Evolutionary conservation across 2,113 vertebrate species (phyloP).

Genomic region (Myotis davidii): DNA sequence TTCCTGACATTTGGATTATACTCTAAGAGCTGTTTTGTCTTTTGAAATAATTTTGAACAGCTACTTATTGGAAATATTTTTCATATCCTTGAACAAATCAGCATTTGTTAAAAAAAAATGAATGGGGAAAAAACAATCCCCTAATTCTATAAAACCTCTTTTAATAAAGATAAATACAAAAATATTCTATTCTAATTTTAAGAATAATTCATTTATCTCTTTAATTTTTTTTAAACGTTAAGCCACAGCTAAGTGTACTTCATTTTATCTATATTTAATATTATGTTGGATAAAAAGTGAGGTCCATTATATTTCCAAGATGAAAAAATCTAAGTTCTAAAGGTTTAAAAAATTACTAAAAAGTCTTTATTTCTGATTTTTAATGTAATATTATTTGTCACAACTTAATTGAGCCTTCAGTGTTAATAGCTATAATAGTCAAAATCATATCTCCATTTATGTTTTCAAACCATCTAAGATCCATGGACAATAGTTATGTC

Average conservation of each 20-base stretch:
- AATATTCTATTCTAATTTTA: background rate
- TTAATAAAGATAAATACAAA: background rate
- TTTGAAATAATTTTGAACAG: slow-evolving; percentile 1
- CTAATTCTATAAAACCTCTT: background rate
- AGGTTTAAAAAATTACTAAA: background rate
- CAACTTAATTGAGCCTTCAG: background rate
- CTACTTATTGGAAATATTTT: slow-evolving; percentile 14
- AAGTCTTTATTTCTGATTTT: background rate
- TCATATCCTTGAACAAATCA: background rate
- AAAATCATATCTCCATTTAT: background rate
- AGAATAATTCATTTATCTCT: background rate
- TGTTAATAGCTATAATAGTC: background rate
- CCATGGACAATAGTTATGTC: background rate
- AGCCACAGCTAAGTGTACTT: background rate
- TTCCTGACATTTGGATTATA: slow-evolving; percentile 22
- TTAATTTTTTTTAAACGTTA: background rate
- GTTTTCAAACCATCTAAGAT: background rate
- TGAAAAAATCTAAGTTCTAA: slow-evolving; percentile 23
- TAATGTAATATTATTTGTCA: background rate
- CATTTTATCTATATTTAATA: background rate
- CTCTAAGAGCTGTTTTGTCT: background rate
- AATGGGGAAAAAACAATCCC: background rate
- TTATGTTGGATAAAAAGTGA: background rate
- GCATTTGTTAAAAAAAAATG: background rate
- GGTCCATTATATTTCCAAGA: background rate